Percentiles rank a stretch among this genome's conserved stretches.
Evolutionary conservation across 2,888 invertebrate genomes (phyloP).

Genomic region (Drosophila koepferae): DNA sequence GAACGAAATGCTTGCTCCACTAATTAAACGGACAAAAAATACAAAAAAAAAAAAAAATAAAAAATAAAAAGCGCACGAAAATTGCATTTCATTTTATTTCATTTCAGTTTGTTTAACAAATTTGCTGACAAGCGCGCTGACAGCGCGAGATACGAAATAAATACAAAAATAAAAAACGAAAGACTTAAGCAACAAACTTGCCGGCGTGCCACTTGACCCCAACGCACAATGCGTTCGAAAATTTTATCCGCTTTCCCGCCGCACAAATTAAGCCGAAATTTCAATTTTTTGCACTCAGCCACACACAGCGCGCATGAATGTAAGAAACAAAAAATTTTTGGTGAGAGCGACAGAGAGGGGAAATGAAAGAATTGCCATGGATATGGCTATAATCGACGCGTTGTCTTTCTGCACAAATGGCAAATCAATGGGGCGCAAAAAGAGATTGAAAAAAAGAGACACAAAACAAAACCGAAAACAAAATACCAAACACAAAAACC

Average conservation of each 20-base stretch:
- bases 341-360: not conserved
- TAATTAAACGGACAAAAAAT: conserved; percentile 66
- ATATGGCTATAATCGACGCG: conserved; percentile 63
- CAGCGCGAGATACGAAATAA: conserved; percentile 47
- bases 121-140: conserved; percentile 76
- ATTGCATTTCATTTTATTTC: conserved; percentile 62
- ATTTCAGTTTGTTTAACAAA: conserved; percentile 77
- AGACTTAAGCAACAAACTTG: conserved; percentile 75
- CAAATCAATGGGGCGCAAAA: conserved; percentile 67
- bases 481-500: conserved; percentile 26
- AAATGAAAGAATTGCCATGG: conserved; percentile 44
- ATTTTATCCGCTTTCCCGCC: conserved; percentile 74
- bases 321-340: conserved; percentile 24
- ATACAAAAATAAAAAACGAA: conserved; percentile 56
- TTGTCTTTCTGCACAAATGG: conserved; percentile 66
- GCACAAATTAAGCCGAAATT: conserved; percentile 66
- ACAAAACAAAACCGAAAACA: conserved; percentile 14
- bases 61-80: conserved; percentile 19
- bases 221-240: conserved; percentile 55
- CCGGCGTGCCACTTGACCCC: conserved; percentile 68
- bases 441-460: conserved; percentile 28
- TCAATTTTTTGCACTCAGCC: conserved; percentile 64
- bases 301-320: conserved; percentile 58
- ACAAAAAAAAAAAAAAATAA: conserved; percentile 10
- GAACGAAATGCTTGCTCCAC: conserved; percentile 69